Base-by-base conservation (phyloP, 2,113 vertebrate species). In the Sylvilagus bachmani region DNA sequence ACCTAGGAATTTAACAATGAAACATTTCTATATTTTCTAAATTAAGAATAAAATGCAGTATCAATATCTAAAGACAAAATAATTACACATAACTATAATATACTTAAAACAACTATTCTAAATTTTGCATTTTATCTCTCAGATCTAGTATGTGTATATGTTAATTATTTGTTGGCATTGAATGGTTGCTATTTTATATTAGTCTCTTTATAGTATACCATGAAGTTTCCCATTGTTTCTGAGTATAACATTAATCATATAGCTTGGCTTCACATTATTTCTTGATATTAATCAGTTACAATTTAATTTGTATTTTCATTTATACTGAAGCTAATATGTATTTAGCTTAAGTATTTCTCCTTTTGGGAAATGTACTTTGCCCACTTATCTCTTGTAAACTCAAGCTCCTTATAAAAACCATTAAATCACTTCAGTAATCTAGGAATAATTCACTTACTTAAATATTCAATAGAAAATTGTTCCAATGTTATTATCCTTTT, bases 241-340 rank as follows among this genome's bases (percentile, higher is more conserved):
- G 22, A 51, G 25, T 71, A 66, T 87, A 62, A 53, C 4, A 55
- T 29, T 85, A 66, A 88, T 79, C 31, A 31, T 67, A 88, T 73
- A 67, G 64, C 22, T 69, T 49, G 11, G 10, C 12, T 66, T 84
- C 33, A 66, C 89, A n/a, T 53, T 66, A 6, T 75, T 66, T 88
- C 24, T 80, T 44, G 10, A 80, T 82, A 33, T n/a, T 31, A 6
- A 11, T 86, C 14, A 71, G 36, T 12, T 13, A 67, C 86, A 77
- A 91, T 61, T 95, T 84, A 82, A 89, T 92, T 66, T 94, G 8
- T 64, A 66, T 51, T 92, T 70, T 85, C 61, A 82, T 31, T 86
- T 19, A 11, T 70, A 33, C 11, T 62, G 38, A 85, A 62, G 58
- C 66, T 77, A 93, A 75, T 86, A n/a, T 67, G 38, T 67, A 13